Evolutionary conservation across 2,888 invertebrate species (phyloP), one percentile per base, ranked within the genome.

Genomic region (Aporophyla nigra): DNA sequence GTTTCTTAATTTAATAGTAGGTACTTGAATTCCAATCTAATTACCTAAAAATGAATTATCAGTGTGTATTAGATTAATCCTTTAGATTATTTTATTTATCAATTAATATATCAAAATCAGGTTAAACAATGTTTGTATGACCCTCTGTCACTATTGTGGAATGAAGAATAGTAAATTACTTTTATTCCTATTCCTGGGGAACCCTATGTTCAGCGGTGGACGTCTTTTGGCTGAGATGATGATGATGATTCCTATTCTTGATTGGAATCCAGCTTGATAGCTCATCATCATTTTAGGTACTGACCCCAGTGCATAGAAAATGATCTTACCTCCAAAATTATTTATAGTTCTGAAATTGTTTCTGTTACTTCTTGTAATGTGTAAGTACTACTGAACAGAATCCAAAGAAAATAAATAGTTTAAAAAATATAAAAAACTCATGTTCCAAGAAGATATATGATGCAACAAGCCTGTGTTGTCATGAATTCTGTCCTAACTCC

Each of bases 41-140:
- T 24, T 49, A 16, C 58, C 51, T 43, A 68, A 54, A n/a, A n/a
- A 2, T 43, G 0, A 54, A 43, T 66, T 78, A 78, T 78, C 78
- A 59, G 65, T 61, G 43, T 49, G 12, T 53, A 53, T 59, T 59
- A 78, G 78, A 80, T 49, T 74, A 74, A 78, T 81, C 65, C 74
- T 66, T 43, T 16, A 61, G 72, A 77, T 80, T 78, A 46, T 40
- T 65, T 62, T 66, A 33, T 43, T 65, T 61, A 78, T 74, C 81
- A 74, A 74, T 61, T 27, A 78, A 56, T 43, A 14, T 63, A 19
- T 21, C 65, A 79, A 5, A 61, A 49, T 54, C 46, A 59, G 21
- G 49, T n/a, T 43, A 54, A 65, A 40, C 65, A 16, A 49, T 40
- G 43, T 53, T 27, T 14, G n/a, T n/a, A 49, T 46, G 14, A 62